Evolutionary conservation across 2,888 invertebrate genomes (phyloP).

Genomic region (Pachydiplax longipennis): DNA sequence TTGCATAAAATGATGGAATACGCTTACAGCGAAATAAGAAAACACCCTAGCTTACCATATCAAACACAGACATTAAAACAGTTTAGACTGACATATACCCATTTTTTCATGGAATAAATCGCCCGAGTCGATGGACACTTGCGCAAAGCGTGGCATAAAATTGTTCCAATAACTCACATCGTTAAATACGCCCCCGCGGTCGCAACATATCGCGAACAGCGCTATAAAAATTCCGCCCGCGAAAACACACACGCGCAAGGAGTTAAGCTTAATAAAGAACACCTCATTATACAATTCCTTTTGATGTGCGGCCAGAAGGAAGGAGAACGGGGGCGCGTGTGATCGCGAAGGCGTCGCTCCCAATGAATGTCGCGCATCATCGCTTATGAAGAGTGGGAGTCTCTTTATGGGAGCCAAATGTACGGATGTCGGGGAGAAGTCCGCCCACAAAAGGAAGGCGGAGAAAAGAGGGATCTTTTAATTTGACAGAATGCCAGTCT

Average conservation of each 20-base stretch:
- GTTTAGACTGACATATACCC: too few species aligned
- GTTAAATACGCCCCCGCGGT: neutral
- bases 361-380: neutral
- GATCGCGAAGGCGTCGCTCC: neutral
- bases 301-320: neutral
- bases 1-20: too few species aligned
- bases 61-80: too few species aligned
- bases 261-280: neutral
- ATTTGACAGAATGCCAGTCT: constrained; percentile 40
- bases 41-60: too few species aligned
- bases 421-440: neutral
- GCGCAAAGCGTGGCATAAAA: too few species aligned
- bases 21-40: too few species aligned
- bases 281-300: neutral
- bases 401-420: neutral
- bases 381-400: neutral
- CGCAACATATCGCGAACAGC: neutral
- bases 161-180: neutral
- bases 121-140: too few species aligned
- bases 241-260: neutral
- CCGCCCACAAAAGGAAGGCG: neutral
- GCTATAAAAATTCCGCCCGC: neutral
- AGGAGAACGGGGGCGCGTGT: neutral
- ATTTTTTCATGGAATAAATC: too few species aligned
- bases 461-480: neutral